Percentiles rank a stretch among this genome's conserved stretches.
Evolutionary conservation across 2,888 invertebrate species (phyloP).

Genomic region (Doris montereyensis): DNA sequence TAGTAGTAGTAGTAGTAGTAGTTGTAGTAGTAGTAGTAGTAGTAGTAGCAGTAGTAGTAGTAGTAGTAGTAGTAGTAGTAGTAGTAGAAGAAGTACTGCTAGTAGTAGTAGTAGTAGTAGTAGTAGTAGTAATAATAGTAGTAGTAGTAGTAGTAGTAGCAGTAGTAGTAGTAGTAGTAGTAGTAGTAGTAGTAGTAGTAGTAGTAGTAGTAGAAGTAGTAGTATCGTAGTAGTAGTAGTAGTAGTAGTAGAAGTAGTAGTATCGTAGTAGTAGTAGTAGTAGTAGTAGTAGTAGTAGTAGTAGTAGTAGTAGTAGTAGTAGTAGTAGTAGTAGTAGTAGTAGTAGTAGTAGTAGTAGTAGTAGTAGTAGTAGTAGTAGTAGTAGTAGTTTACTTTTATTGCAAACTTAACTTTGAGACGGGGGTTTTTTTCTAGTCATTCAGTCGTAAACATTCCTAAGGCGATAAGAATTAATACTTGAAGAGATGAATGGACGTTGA

Average conservation of each 20-base stretch:
- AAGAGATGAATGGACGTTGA: no score
- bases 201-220: constrained; percentile 28
- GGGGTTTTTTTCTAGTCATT: no score
- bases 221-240: no score
- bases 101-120: no score
- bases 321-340: constrained; percentile 15
- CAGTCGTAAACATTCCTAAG: no score
- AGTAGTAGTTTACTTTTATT: constrained; percentile 15
- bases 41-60: constrained; percentile 16
- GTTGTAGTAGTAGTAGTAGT: constrained; percentile 14
- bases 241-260: no score
- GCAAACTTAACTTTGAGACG: no score
- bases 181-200: background rate
- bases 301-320: constrained; percentile 23
- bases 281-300: constrained; percentile 28
- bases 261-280: no score
- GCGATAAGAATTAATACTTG: no score
- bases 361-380: constrained; percentile 17
- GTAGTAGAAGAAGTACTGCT: no score
- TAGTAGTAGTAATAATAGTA: constrained; percentile 9
- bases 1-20: constrained; percentile 28
- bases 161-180: constrained; percentile 10
- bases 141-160: constrained; percentile 9
- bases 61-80: constrained; percentile 24
- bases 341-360: constrained; percentile 21